These are phyloP conservation scores for Uloborus diversus DNA, from an alignment of 1,140 invertebrate genomes.

Conservation along the genomic window DNA sequence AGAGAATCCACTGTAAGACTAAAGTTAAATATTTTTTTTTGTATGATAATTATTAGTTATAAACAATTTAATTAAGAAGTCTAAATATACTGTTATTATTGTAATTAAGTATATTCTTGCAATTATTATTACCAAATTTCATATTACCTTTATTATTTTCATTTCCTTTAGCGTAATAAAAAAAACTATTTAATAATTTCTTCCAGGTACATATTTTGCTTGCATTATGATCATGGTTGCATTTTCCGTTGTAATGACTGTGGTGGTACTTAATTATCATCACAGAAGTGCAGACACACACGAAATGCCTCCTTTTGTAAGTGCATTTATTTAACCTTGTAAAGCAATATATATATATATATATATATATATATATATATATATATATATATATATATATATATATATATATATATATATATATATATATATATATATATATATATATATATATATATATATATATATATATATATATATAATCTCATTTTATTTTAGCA, in stretches of 20 bases:
- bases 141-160: too few species aligned
- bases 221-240: constrained; percentile 99
- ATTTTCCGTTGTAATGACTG: constrained; percentile 97
- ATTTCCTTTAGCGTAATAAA: background rate
- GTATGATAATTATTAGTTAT: too few species aligned
- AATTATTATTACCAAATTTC: too few species aligned
- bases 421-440: background rate
- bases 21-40: too few species aligned
- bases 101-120: too few species aligned
- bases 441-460: background rate
- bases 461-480: background rate
- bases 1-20: too few species aligned
- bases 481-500: constrained; percentile 59
- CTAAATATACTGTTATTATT: too few species aligned
- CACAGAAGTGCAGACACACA: constrained; percentile 97
- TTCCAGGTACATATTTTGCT: constrained; percentile 97
- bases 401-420: background rate
- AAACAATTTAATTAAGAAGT: too few species aligned
- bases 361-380: background rate
- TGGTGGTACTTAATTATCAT: constrained; percentile 98
- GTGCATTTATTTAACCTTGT: constrained; percentile 58
- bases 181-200: background rate
- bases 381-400: background rate
- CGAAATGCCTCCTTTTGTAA: constrained; percentile 97
- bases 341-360: constrained; percentile 1